Percentiles rank a stretch among this genome's conserved stretches.
These are phyloP conservation scores for Pelochelys cantorii DNA, from an alignment of 2,797 vertebrate species.

Conservation along the genomic window DNA sequence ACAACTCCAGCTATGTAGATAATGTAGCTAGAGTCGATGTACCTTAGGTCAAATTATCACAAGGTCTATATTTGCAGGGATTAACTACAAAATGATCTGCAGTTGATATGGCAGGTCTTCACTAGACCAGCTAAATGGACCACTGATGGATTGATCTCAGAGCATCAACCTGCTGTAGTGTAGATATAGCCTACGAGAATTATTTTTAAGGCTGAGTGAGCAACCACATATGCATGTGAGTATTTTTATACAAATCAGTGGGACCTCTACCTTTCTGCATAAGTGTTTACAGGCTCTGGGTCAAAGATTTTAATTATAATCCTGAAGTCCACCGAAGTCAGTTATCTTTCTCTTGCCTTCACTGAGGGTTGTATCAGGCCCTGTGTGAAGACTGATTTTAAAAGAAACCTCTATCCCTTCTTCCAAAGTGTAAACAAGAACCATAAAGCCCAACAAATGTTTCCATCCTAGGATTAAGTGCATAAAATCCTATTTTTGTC, in stretches of 20 bases:
- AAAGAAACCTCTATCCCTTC: background rate
- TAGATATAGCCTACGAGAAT: background rate
- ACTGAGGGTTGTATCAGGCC: background rate
- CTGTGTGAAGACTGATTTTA: rapidly evolving
- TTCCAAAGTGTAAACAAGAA: constrained; percentile 14
- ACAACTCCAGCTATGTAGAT: no score
- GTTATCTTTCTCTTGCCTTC: background rate
- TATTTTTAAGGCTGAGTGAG: background rate
- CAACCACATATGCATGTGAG: constrained; percentile 6
- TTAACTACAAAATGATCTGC: no score
- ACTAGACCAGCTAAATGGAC: no score
- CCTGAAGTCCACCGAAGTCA: background rate
- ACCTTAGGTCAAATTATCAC: no score
- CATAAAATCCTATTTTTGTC: background rate
- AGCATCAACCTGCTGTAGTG: no score
- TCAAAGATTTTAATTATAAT: background rate
- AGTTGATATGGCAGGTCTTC: no score
- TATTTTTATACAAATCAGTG: background rate
- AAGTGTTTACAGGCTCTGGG: background rate
- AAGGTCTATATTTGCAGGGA: no score
- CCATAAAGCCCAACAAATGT: background rate
- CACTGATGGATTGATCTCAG: no score
- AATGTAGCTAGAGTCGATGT: no score
- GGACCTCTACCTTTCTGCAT: background rate
- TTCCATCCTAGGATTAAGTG: background rate